phyloP scores from a whole-genome alignment of 1,140 invertebrate species.

The Drosophila littoralis region DNA sequence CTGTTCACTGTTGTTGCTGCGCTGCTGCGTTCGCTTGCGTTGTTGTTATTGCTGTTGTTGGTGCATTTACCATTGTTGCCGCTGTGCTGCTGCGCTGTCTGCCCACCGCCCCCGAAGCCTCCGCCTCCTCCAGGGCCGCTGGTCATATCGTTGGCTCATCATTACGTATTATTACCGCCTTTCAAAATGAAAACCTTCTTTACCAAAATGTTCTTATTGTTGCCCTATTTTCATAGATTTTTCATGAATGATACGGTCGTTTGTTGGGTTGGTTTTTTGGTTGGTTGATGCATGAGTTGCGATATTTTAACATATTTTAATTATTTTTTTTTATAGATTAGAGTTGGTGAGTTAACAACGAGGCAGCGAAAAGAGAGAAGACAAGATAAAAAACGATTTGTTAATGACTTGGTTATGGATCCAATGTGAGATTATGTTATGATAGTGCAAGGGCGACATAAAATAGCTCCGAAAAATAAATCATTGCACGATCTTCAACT shows the following conservation, averaged over 20 bases:
- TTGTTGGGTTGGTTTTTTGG: constrained; percentile 32
- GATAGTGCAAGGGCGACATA: constrained; percentile 11
- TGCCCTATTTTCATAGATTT: constrained; percentile 64
- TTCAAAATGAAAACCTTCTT: constrained; percentile 85
- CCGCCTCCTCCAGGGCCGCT: constrained; percentile 81
- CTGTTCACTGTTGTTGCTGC: constrained; percentile 30
- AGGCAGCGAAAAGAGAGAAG: constrained; percentile 77
- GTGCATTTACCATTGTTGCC: constrained; percentile 30
- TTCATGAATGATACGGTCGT: constrained; percentile 22
- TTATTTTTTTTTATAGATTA: constrained; percentile 37
- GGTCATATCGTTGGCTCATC: constrained; percentile 84
- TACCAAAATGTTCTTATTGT: constrained; percentile 85
- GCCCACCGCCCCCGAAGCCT: constrained; percentile 60
- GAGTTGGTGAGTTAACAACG: constrained; percentile 55
- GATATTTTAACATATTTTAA: constrained; percentile 40
- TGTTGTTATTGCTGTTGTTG: constrained; percentile 16
- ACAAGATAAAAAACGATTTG: constrained; percentile 77
- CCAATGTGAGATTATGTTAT: constrained; percentile 17
- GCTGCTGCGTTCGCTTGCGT: constrained; percentile 15
- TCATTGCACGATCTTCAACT: no score
- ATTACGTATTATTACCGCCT: constrained; percentile 84
- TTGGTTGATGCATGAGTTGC: constrained; percentile 46
- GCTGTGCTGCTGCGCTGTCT: constrained; percentile 47
- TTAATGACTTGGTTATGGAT: constrained; percentile 70
- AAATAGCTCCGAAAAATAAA: not conserved